These are phyloP conservation scores for Lathamus discolor DNA, from an alignment of 2,113 vertebrate species.

Conservation along the genomic window DNA sequence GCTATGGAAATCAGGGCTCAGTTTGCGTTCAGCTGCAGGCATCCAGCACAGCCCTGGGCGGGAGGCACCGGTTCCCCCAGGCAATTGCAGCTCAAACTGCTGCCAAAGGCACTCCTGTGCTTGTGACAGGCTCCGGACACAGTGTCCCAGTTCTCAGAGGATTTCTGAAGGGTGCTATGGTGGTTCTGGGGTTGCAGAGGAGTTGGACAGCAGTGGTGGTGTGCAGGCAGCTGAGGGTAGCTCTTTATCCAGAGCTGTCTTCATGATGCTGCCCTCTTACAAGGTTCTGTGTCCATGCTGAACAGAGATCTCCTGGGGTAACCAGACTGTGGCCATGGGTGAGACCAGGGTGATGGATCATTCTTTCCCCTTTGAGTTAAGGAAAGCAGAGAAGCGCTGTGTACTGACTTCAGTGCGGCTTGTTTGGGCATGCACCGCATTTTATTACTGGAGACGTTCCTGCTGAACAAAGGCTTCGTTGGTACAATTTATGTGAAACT, in stretches of 20 bases:
- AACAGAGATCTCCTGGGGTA: fast-evolving
- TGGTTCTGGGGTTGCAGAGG: not conserved
- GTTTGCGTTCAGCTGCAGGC: not conserved
- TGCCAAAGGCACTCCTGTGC: fast-evolving
- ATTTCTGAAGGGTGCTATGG: not conserved
- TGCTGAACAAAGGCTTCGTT: not conserved
- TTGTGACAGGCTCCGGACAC: fast-evolving
- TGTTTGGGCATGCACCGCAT: not conserved
- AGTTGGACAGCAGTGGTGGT: not conserved
- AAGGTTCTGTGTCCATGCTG: fast-evolving
- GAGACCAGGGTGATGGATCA: not conserved
- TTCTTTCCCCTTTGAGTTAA: not conserved
- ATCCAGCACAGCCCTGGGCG: fast-evolving
- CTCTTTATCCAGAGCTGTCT: not conserved
- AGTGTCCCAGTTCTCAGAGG: fast-evolving
- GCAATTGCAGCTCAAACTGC: fast-evolving
- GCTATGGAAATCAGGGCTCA: not conserved
- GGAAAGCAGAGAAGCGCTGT: not conserved
- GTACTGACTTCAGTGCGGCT: not conserved
- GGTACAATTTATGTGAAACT: not conserved
- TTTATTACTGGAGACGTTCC: not conserved
- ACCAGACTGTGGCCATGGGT: fast-evolving
- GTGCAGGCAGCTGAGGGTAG: not conserved
- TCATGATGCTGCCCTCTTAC: fast-evolving
- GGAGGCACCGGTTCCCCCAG: not conserved